Conservation (phyloP, 2,797 vertebrate genomes). For the Silurus aristotelis region DNA sequence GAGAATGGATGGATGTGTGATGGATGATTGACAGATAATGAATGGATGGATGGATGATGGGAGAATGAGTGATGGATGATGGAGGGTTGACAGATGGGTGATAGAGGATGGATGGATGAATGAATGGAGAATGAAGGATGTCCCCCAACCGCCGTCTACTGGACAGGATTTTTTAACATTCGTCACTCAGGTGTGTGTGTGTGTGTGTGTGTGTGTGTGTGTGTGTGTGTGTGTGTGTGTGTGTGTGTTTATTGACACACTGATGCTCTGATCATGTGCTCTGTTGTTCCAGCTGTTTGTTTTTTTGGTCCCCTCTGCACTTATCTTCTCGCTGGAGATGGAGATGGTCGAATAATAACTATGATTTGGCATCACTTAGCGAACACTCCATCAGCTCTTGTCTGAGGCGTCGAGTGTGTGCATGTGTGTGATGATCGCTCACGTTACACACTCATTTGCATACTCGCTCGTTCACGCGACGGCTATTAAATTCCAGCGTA, state of each 20-base stretch:
- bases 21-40: too few relatives aligned
- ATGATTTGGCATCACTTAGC: constrained; percentile 33
- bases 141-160: not conserved
- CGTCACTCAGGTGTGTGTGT: too few relatives aligned
- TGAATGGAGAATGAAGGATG: too few relatives aligned
- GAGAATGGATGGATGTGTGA: too few relatives aligned
- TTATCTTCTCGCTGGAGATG: constrained; percentile 22
- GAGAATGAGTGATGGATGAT: too few relatives aligned
- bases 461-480: not conserved
- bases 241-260: not conserved
- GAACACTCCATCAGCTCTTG: constrained; percentile 31
- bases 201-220: too few relatives aligned
- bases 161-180: too few relatives aligned
- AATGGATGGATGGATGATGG: too few relatives aligned
- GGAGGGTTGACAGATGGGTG: too few relatives aligned
- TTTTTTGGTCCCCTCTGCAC: not conserved
- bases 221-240: not conserved
- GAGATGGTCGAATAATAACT: constrained; percentile 48
- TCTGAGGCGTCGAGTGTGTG: constrained; percentile 29
- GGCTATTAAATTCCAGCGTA: not conserved
- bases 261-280: not conserved
- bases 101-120: too few relatives aligned
- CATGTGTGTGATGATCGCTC: not conserved
- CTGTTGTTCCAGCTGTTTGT: not conserved
- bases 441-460: not conserved